A percentile compares a stretch with the other conserved stretches of the same genome.
Conservation (phyloP, 92 coral and sea anemone genomes). For the Heliopora coerulea region DNA sequence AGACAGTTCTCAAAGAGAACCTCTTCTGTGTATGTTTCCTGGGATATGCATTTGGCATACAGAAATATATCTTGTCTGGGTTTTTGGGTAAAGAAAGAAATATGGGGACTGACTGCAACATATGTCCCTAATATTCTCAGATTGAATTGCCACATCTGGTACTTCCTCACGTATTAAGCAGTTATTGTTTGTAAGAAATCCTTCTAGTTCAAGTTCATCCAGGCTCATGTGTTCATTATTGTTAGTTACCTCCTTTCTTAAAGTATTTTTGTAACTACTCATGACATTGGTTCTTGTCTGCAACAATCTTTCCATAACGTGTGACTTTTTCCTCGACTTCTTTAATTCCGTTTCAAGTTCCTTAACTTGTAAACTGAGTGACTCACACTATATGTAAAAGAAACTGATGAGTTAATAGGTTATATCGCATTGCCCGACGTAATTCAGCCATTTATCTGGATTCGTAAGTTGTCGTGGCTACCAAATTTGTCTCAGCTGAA, state of each 20-base stretch:
- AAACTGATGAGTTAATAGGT: too few species aligned
- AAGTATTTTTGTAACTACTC: neutral
- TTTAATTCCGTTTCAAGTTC: constrained; percentile 16
- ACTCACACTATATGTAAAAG: neutral
- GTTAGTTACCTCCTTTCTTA: neutral
- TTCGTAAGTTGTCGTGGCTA: too few species aligned
- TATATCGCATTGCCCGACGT: too few species aligned
- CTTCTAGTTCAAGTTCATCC: neutral
- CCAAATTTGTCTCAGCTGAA: too few species aligned
- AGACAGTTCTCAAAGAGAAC: neutral
- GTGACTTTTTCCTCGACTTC: constrained; percentile 11
- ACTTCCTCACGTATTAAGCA: neutral
- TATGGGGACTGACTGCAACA: neutral
- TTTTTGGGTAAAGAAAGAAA: neutral
- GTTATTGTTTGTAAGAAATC: neutral
- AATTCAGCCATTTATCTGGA: too few species aligned
- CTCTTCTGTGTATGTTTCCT: neutral
- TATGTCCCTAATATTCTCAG: neutral
- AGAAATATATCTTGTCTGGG: constrained; percentile 1
- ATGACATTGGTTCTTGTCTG: constrained; percentile 7
- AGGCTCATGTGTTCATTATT: neutral
- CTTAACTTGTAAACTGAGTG: constrained; percentile 11
- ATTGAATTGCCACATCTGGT: neutral
- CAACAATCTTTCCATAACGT: constrained; percentile 9
- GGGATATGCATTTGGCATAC: constrained; percentile 2